Base-by-base conservation (phyloP, 2,113 vertebrate species). In the Pedionomus torquatus region DNA sequence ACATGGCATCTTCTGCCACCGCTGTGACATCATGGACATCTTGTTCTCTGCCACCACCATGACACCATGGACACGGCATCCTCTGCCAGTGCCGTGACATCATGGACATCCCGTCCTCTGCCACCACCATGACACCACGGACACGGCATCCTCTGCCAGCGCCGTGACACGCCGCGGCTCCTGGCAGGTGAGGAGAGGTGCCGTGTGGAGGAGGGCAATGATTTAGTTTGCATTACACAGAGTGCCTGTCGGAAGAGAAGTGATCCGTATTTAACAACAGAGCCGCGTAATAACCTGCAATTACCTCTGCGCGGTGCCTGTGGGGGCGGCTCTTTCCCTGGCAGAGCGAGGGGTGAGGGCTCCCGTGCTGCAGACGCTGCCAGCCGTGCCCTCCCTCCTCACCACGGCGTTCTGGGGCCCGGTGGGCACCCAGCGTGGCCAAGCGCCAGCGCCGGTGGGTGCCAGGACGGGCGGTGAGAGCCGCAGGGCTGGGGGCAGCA, bases 391-490 rank as follows among this genome's bases (percentile, higher is more conserved):
- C 31, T 28, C 43, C 23, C 31, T 49, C 58, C 66, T 49, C 1
- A 10, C 26, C 1, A 2, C 1, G 2, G 26, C 7, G 43, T 43
- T 44, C 10, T 6, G 0, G 5, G 28, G 39, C 37, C 24, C 4
- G 23, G 51, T 0, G 4, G 4, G 51, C 51, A 10, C 43, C 35
- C 1, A 20, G 25, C 1, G 2, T 17, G 37, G 61, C 31, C 52
- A 5, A 33, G 28, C 0, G 0, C 37, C 4, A 12, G 44, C 23
- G 19, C 28, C 1, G 2, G 0, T 0, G 7, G 64, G 31, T 1
- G 1, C 43, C 23, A 4, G 60, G 60, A 23, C 0, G 15, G 51
- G 70, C 46, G 3, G 23, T 28, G 60, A 8, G 26, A 60, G 44
- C 26, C 1, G 3, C 25, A 14, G 31, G 17, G 46, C 58, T 6